Base-by-base conservation (phyloP, 1,140 invertebrate genomes). In the Chironomus tepperi region DNA sequence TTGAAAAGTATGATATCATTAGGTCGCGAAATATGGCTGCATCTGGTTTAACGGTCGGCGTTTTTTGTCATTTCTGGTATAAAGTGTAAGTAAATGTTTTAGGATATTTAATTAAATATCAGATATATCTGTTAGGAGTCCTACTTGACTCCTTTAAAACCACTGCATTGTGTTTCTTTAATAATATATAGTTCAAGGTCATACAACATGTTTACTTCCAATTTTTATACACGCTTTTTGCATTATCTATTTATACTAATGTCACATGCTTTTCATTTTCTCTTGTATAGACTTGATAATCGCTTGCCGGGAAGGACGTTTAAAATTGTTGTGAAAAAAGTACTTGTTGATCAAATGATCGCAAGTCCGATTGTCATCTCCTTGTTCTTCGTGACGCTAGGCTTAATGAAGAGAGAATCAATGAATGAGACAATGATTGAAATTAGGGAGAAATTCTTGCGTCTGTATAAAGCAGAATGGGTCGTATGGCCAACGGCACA, bases 51-150 rank as follows among this genome's bases (percentile, higher is more conserved):
- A 88, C 90, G 15, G 86, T 95, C 5, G 94, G 94, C 34, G 81
- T 93, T n/a, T 80, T 94, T 5, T 94, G 92, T 79, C 95, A 97
- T 80, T 88, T 91, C 80, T 94, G 94, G 93, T 95, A 95, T 79
- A 84, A 86, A 73, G 84, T 87, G 75, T 81, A 95, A 65, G 93
- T 95, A 34, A 34, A 2, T 34, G n/a, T n/a, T n/a, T n/a, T n/a
- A n/a, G n/a, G n/a, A n/a, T n/a, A n/a, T n/a, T n/a, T n/a, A n/a
- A n/a, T n/a, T n/a, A n/a, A n/a, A n/a, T n/a, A n/a, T n/a, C n/a
- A n/a, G n/a, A n/a, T n/a, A n/a, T n/a, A n/a, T n/a, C n/a, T n/a
- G n/a, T n/a, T n/a, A n/a, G n/a, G n/a, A n/a, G n/a, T n/a, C n/a
- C n/a, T n/a, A n/a, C n/a, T n/a, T n/a, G n/a, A n/a, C n/a, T n/a